Percentiles rank a stretch among this genome's conserved stretches.
phyloP scores from a whole-genome alignment of 2,888 invertebrate genomes.

The Rhagium mordax region DNA sequence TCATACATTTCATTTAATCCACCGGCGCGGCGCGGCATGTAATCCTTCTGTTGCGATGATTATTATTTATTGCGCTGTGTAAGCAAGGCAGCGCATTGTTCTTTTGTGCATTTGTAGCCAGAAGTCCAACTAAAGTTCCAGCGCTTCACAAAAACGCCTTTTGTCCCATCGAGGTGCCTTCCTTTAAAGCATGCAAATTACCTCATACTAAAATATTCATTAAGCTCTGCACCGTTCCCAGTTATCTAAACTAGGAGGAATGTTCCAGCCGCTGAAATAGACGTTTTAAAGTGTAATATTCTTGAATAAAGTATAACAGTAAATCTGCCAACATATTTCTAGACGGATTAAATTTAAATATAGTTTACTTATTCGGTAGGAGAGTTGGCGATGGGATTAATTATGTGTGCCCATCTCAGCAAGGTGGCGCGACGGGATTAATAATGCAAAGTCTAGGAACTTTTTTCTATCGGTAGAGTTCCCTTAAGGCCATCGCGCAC shows the following conservation, averaged over 20 bases:
- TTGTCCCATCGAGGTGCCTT: conserved; percentile 10
- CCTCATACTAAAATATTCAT: conserved; percentile 26
- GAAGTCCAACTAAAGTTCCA: conserved; percentile 18
- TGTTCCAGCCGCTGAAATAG: conserved; percentile 3
- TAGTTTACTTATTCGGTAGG: too few species aligned
- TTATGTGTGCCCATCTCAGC: too few species aligned
- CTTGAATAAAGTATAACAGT: neutral
- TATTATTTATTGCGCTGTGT: conserved; percentile 10
- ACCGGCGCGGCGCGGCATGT: too few species aligned
- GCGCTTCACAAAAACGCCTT: conserved; percentile 23
- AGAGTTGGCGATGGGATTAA: too few species aligned
- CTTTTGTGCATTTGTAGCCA: conserved; percentile 15
- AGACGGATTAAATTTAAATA: neutral
- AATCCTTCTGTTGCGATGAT: neutral
- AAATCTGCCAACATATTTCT: neutral
- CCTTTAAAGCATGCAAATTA: conserved; percentile 24
- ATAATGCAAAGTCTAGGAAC: too few species aligned
- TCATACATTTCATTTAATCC: neutral
- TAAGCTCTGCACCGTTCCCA: conserved; percentile 12
- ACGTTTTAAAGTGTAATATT: conserved; percentile 4
- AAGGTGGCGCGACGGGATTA: too few species aligned
- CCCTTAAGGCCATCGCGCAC: too few species aligned
- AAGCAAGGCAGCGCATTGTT: conserved; percentile 1
- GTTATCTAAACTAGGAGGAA: neutral
- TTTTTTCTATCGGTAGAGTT: too few species aligned